A percentile compares a stretch with the other conserved stretches of the same genome.
phyloP scores from a whole-genome alignment of 2,113 vertebrate species.

The Otolemur garnettii region DNA sequence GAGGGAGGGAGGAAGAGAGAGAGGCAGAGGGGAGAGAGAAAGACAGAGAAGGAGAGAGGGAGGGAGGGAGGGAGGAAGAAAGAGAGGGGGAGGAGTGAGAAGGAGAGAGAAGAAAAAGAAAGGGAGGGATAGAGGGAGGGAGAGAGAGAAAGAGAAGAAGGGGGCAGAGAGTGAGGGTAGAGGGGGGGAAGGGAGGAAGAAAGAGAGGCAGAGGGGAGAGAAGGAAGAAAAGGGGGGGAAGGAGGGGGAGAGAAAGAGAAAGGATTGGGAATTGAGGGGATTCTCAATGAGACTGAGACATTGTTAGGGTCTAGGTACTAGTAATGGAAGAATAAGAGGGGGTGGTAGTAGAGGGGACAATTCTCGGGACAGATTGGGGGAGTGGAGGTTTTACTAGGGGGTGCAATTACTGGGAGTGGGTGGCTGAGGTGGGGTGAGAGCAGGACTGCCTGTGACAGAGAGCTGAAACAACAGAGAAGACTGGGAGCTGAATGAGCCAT shows the following conservation, averaged over 20 bases:
- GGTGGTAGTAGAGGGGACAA: background rate
- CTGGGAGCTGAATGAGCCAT: background rate
- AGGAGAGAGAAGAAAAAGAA: too few relatives aligned
- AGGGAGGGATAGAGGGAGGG: too few relatives aligned
- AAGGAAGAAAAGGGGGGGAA: too few relatives aligned
- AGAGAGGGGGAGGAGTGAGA: background rate
- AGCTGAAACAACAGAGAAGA: background rate
- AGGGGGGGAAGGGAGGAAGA: background rate
- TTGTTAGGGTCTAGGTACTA: background rate
- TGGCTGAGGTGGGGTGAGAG: background rate
- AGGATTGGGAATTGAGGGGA: background rate
- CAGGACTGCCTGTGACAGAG: too few relatives aligned
- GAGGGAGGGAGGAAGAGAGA: too few relatives aligned
- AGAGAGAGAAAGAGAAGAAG: too few relatives aligned
- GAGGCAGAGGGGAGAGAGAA: background rate
- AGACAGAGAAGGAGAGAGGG: background rate
- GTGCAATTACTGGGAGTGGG: rapidly evolving
- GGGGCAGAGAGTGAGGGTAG: too few relatives aligned
- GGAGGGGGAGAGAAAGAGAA: background rate
- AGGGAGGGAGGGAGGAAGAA: rapidly evolving
- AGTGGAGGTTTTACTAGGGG: background rate
- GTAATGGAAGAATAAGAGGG: background rate
- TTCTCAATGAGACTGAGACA: background rate
- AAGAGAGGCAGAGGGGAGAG: rapidly evolving
- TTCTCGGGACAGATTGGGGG: background rate